These are phyloP conservation scores for Bergia puertoricense DNA, from an alignment of 92 coral and sea anemone genomes.

Conservation along the genomic window DNA sequence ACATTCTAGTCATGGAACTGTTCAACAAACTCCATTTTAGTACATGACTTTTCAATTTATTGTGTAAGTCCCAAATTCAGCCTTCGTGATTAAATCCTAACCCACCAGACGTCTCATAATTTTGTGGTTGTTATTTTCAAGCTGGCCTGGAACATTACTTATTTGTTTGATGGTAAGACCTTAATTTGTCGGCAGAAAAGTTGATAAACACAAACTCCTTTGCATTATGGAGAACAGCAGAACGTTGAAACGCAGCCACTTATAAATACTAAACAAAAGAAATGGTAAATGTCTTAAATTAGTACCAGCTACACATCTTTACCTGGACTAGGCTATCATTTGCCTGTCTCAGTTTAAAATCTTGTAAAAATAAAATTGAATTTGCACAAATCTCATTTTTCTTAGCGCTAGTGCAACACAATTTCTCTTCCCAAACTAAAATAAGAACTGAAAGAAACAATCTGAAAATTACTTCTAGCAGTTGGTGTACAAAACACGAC, in stretches of 20 bases:
- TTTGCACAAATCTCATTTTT: too few relatives aligned
- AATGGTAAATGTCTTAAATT: too few relatives aligned
- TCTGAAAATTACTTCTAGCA: too few relatives aligned
- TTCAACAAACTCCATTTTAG: neutral
- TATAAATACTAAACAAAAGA: too few relatives aligned
- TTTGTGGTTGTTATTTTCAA: constrained; percentile 21
- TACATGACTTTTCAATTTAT: neutral
- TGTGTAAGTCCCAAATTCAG: neutral
- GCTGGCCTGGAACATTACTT: neutral
- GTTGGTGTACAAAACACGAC: too few relatives aligned
- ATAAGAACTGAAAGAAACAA: too few relatives aligned
- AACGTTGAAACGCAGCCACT: neutral
- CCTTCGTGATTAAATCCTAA: constrained; percentile 18
- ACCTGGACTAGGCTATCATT: too few relatives aligned
- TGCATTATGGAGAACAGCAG: neutral
- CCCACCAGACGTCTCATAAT: neutral
- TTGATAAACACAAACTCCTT: neutral
- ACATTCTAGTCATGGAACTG: neutral
- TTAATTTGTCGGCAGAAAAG: neutral
- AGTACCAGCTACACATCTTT: too few relatives aligned
- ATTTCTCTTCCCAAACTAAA: too few relatives aligned
- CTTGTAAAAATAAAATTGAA: too few relatives aligned
- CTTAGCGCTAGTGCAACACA: too few relatives aligned
- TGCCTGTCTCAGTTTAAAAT: too few relatives aligned
- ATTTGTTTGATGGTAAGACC: constrained; percentile 2